A percentile compares a stretch with the other conserved stretches of the same genome.
Evolutionary conservation across 2,113 vertebrate genomes (phyloP).

Genomic region (Chauna torquata): DNA sequence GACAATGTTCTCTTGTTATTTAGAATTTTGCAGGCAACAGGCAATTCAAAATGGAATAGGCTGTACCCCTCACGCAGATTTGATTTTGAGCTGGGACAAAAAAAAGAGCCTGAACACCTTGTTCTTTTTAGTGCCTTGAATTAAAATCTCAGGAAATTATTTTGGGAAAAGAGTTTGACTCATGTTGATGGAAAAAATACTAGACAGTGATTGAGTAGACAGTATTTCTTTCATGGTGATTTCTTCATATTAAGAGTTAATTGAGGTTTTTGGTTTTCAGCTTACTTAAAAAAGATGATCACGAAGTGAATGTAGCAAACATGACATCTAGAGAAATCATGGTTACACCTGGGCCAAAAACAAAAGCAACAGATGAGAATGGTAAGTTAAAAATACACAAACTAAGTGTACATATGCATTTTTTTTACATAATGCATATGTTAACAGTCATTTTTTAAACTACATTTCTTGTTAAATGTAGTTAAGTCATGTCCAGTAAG

Average conservation of each 20-base stretch:
- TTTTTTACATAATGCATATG: neutral
- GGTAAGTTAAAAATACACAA: constrained; percentile 43
- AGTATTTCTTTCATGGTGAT: neutral
- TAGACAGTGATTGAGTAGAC: neutral
- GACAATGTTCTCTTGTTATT: neutral
- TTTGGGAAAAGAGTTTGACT: neutral
- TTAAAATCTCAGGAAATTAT: neutral
- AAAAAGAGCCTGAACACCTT: neutral
- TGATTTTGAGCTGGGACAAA: neutral
- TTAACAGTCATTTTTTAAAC: neutral
- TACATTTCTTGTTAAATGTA: neutral
- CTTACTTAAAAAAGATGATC: neutral
- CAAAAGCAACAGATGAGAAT: neutral
- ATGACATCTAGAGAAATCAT: neutral
- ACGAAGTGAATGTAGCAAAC: neutral
- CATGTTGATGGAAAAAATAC: neutral
- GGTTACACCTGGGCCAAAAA: constrained; percentile 17
- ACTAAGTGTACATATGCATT: neutral
- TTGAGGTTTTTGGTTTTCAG: neutral
- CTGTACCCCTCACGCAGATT: neutral
- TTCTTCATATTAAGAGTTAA: neutral
- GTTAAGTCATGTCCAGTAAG: neutral
- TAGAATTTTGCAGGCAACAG: neutral
- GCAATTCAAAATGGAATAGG: neutral
- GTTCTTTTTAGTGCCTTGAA: neutral